Conservation (phyloP, 1,140 invertebrate genomes). For the Drosophila nigromelanica region DNA sequence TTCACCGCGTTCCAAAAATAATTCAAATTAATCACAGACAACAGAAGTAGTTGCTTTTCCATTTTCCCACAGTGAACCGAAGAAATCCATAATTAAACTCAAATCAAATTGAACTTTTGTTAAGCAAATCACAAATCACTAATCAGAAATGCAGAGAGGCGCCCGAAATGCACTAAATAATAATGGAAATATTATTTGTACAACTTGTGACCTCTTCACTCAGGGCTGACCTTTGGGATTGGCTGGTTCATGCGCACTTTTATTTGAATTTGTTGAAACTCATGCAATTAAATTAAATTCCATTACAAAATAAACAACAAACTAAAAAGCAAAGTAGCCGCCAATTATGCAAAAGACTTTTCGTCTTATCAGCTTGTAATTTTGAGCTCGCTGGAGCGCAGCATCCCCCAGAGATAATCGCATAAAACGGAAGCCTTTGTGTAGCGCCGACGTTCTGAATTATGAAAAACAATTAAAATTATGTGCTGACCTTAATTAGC, state of each 20-base stretch:
- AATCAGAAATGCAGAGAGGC: conserved; percentile 1
- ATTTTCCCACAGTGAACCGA: conserved; percentile 59
- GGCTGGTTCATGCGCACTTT: conserved; percentile 15
- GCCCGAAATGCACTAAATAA: neutral
- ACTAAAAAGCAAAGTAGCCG: conserved; percentile 75
- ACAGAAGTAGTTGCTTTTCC: conserved; percentile 26
- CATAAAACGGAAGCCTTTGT: conserved; percentile 56
- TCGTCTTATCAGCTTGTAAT: conserved; percentile 59
- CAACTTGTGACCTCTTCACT: neutral
- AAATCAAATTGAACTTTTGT: conserved; percentile 47
- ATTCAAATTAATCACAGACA: conserved; percentile 71
- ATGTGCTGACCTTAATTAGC: conserved; percentile 73
- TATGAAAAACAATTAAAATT: conserved; percentile 75
- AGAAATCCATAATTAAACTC: conserved; percentile 54
- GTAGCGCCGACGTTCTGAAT: conserved; percentile 45
- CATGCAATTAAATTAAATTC: conserved; percentile 37
- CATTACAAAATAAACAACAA: conserved; percentile 55
- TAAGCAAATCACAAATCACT: conserved; percentile 26
- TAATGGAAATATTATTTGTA: neutral
- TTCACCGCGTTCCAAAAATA: conserved; percentile 70
- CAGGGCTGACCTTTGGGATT: conserved; percentile 24
- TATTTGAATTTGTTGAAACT: conserved; percentile 15
- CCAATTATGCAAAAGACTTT: conserved; percentile 74
- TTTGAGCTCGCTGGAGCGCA: conserved; percentile 27
- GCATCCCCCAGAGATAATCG: conserved; percentile 21